phyloP scores from a whole-genome alignment of 2,888 invertebrate genomes.

The Ditylenchus weischeri region DNA sequence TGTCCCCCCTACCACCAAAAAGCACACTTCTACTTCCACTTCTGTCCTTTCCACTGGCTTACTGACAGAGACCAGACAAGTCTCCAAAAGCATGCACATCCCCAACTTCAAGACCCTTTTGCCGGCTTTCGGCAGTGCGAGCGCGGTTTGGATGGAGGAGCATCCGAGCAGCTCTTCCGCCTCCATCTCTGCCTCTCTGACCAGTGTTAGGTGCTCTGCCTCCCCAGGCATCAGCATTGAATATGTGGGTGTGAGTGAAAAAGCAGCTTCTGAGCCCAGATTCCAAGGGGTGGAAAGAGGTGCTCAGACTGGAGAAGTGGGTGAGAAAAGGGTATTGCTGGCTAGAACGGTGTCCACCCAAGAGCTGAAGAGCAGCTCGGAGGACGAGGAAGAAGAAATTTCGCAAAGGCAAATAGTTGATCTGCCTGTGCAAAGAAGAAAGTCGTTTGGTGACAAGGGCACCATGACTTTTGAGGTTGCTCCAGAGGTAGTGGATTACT shows the following conservation, averaged over 20 bases:
- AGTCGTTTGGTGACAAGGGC: slow-evolving; percentile 7
- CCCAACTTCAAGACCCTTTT: slow-evolving; percentile 35
- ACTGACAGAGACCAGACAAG: slow-evolving; percentile 23
- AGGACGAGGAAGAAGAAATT: too few relatives aligned
- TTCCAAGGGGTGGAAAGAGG: not conserved
- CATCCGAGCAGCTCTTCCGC: not conserved
- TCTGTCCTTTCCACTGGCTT: not conserved
- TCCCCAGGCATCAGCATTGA: not conserved
- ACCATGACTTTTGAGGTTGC: slow-evolving; percentile 1
- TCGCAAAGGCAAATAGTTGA: not conserved
- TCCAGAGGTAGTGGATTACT: not conserved
- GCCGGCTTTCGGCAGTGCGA: slow-evolving; percentile 33
- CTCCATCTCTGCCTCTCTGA: slow-evolving; percentile 2
- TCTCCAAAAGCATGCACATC: slow-evolving; percentile 31
- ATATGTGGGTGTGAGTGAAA: not conserved
- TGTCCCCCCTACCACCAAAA: not conserved
- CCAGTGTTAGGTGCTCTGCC: not conserved
- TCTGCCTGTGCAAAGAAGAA: not conserved
- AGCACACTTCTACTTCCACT: not conserved
- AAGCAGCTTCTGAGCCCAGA: slow-evolving; percentile 6
- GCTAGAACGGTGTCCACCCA: slow-evolving; percentile 2
- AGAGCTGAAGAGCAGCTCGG: not conserved
- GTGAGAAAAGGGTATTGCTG: not conserved
- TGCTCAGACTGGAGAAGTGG: too few relatives aligned
- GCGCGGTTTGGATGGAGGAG: slow-evolving; percentile 23